Conservation (phyloP, 2,797 vertebrate species). For the Sebastolobus altivelis region DNA sequence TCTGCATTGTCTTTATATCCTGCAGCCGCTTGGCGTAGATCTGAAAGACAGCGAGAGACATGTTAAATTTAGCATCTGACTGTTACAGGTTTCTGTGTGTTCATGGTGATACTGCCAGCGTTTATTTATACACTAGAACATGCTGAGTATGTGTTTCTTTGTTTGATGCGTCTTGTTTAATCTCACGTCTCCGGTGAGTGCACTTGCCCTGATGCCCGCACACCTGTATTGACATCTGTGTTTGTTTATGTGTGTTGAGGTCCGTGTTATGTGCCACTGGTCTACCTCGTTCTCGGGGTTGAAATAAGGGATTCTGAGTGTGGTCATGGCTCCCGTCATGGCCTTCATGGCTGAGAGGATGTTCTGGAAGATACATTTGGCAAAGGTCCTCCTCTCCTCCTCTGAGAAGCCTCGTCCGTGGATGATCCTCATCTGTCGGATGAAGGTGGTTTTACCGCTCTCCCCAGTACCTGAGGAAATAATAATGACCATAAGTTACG, state of each 20-base stretch:
- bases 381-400: constrained; percentile 82
- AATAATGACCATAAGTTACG: not conserved
- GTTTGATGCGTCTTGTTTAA: constrained; percentile 12
- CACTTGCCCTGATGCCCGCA: not conserved
- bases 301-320: constrained; percentile 83
- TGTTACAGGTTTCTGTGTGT: not conserved
- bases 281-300: constrained; percentile 84
- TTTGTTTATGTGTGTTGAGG: not conserved
- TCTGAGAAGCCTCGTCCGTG: constrained; percentile 86
- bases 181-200: not conserved
- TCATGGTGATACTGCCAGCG: not conserved
- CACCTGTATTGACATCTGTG: not conserved
- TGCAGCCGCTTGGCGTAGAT: constrained; percentile 74
- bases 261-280: not conserved
- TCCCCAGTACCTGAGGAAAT: constrained; percentile 83
- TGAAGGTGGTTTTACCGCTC: constrained; percentile 89
- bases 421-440: constrained; percentile 89
- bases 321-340: constrained; percentile 83
- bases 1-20: constrained; percentile 75
- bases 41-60: constrained; percentile 58
- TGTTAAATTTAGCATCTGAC: not conserved
- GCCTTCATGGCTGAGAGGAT: constrained; percentile 85
- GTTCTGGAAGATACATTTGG: constrained; percentile 87
- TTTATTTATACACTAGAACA: constrained; percentile 8
- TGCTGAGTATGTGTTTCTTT: constrained; percentile 6